These are phyloP conservation scores for Diplodus sargus DNA, from an alignment of 2,797 vertebrate genomes.

Conservation along the genomic window DNA sequence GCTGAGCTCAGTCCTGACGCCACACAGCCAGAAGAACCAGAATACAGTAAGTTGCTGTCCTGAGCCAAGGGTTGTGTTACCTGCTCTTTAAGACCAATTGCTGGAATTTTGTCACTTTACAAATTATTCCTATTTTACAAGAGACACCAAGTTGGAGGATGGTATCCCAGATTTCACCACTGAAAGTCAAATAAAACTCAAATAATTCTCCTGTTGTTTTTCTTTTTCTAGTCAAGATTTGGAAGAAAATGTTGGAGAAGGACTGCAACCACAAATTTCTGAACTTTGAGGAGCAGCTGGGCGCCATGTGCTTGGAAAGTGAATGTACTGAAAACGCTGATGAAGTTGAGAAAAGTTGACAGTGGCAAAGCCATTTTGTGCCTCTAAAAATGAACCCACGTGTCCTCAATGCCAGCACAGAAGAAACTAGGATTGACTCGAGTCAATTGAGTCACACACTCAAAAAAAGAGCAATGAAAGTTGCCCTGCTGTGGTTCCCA, in stretches of 20 bases:
- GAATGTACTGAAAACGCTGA: constrained; percentile 65
- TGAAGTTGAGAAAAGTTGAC: constrained; percentile 74
- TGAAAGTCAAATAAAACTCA: neutral
- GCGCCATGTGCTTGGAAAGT: constrained; percentile 60
- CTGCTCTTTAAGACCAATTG: neutral
- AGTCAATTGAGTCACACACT: neutral
- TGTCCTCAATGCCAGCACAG: constrained; percentile 12
- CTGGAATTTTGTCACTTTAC: neutral
- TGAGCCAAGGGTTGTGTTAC: neutral
- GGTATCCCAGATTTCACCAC: neutral
- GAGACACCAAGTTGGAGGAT: neutral
- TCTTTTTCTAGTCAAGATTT: constrained; percentile 78
- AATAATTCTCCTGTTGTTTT: neutral
- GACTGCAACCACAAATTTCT: constrained; percentile 76
- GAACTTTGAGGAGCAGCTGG: constrained; percentile 79
- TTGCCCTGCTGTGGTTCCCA: constrained; percentile 9
- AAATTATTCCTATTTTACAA: neutral
- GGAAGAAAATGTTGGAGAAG: constrained; percentile 85
- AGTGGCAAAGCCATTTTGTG: constrained; percentile 26
- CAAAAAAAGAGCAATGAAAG: neutral
- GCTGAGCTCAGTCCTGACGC: constrained; percentile 52
- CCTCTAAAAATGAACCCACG: constrained; percentile 18
- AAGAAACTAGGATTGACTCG: constrained; percentile 21
- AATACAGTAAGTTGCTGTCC: constrained; percentile 87
- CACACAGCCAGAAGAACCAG: constrained; percentile 83